Evolutionary conservation across 2,888 invertebrate species (phyloP).

Genomic region (Trichopria drosophilae): DNA sequence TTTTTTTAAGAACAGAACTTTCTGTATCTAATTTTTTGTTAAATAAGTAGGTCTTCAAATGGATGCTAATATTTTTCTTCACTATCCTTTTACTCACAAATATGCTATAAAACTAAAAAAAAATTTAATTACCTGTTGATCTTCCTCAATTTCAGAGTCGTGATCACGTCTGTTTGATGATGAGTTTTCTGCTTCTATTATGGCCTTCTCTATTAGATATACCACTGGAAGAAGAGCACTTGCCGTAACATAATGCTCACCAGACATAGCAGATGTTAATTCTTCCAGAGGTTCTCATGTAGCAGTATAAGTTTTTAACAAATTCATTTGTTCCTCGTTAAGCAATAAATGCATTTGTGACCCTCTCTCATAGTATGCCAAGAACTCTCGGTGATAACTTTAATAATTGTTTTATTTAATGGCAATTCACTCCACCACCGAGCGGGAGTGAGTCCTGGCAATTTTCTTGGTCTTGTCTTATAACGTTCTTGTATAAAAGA

Average conservation of each 20-base stretch:
- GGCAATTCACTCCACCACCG: constrained; percentile 1
- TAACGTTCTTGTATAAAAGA: no score
- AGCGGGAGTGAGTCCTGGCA: constrained; percentile 7
- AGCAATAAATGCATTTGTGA: neutral
- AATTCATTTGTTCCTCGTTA: neutral
- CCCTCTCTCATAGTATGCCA: neutral
- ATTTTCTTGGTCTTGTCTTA: neutral
- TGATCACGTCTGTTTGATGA: neutral
- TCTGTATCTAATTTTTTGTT: no score
- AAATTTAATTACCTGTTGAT: neutral
- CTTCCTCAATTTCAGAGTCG: neutral
- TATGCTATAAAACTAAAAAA: no score
- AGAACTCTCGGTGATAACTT: constrained; percentile 1
- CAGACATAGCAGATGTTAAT: constrained; percentile 1
- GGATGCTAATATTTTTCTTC: no score
- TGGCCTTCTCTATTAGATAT: neutral
- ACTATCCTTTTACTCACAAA: no score
- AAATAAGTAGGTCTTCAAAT: no score
- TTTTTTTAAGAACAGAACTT: no score
- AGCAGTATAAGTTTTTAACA: neutral
- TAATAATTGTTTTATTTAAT: neutral
- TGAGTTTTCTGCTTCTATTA: neutral
- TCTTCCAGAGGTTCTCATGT: neutral
- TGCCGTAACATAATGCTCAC: neutral
- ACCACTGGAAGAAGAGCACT: neutral